Evolutionary conservation across 2,888 invertebrate species (phyloP).

Genomic region (Cheilosia pagana): DNA sequence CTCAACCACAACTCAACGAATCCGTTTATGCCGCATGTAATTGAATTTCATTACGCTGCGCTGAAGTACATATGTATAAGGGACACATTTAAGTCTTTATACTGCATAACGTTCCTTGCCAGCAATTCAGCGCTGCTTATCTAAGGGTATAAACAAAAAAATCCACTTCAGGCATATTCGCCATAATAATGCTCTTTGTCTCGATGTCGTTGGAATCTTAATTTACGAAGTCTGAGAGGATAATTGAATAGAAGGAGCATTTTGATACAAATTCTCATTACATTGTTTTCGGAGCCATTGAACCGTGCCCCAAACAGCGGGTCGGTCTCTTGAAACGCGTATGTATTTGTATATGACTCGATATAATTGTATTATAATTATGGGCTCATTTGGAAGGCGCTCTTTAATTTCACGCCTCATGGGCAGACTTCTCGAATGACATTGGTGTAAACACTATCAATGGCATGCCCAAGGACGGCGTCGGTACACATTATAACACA

Average conservation of each 20-base stretch:
- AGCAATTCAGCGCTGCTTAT: too few relatives aligned
- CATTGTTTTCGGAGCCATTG: constrained; percentile 44
- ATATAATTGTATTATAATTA: neutral
- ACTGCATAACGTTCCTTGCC: too few relatives aligned
- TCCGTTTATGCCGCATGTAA: neutral
- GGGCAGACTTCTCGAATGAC: neutral
- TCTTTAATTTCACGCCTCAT: neutral
- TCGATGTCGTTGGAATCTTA: constrained; percentile 29
- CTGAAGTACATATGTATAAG: too few relatives aligned
- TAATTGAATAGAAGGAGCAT: constrained; percentile 50
- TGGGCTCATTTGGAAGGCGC: neutral
- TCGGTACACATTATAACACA: neutral
- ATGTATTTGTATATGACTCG: neutral
- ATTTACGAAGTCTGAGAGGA: constrained; percentile 56
- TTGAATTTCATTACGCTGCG: neutral
- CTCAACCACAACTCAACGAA: neutral
- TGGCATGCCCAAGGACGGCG: neutral
- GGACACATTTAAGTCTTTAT: too few relatives aligned
- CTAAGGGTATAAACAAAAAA: neutral
- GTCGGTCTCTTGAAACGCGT: constrained; percentile 1
- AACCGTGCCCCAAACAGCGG: constrained; percentile 19
- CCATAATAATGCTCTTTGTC: constrained; percentile 1
- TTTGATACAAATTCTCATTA: constrained; percentile 39
- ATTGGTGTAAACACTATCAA: constrained; percentile 1
- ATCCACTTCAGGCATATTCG: constrained; percentile 12